Base-by-base conservation (phyloP, 2,113 vertebrate species). In the Synodontis membranacea region DNA sequence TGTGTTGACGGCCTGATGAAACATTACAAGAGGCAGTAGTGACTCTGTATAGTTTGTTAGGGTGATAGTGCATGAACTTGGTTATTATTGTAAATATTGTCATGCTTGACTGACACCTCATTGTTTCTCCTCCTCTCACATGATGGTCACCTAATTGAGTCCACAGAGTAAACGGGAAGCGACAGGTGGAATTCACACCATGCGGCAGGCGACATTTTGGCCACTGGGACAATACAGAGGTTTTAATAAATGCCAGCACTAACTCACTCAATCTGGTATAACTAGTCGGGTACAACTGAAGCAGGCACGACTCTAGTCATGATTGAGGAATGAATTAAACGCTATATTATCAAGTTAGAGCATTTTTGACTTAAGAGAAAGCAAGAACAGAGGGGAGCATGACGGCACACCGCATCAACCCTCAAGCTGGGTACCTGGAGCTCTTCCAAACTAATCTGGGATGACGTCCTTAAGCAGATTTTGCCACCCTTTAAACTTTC, bases 291-390 rank as follows among this genome's bases (percentile, higher is more conserved):
- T 88, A 89, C 76, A 83, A 91, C 86, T 86, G 80, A 87, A 64
- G 88, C 84, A 88, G 89, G 86, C 89, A 31, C 50, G 34, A 5
- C 50, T 54, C 31, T 25, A 56, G 17, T 14, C 3, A 56, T 80
- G 31, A 50, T 0, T 31, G 5, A 7, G 46, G 93, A 89, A 91
- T 90, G 91, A 91, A 93, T 94, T 94, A 93, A 92, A 90, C 88
- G 89, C 92, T 94, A 94, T 94, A 92, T 92, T 93, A 93, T 93
- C 94, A 90, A 94, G 93, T 91, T 91, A 66, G 88, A 85, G 91
- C 91, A 89, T 90, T 80, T 93, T 94, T 94, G 93, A 90, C 93
- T 92, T 92, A 91, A 92, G 92, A 92, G 88, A 93, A 86, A 93
- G 92, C 89, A 91, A 89, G 92, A 91, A 91, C 89, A 91, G 90